Evolutionary conservation across 1,140 invertebrate species (phyloP).

Genomic region (Drosophila grimshawi): DNA sequence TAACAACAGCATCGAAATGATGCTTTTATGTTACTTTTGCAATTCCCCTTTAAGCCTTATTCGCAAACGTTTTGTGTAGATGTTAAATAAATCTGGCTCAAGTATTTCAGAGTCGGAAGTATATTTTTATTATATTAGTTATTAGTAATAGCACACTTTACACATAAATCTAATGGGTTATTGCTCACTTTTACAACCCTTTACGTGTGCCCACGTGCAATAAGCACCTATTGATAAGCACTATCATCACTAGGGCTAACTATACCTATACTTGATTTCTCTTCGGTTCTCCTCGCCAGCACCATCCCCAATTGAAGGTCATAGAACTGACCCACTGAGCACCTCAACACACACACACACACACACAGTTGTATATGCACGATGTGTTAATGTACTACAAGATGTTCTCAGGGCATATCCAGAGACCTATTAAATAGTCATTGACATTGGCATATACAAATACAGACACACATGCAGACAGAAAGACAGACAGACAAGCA

Average conservation of each 20-base stretch:
- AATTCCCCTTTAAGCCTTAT: too few relatives aligned
- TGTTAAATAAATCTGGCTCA: too few relatives aligned
- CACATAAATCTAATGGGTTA: too few relatives aligned
- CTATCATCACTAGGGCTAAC: conserved; percentile 1
- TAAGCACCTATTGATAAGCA: conserved; percentile 3
- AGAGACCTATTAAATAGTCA: conserved; percentile 24
- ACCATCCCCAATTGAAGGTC: conserved; percentile 25
- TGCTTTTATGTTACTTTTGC: too few relatives aligned
- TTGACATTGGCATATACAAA: conserved; percentile 41
- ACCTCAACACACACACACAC: conserved; percentile 6
- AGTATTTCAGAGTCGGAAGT: too few relatives aligned
- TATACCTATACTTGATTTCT: background rate
- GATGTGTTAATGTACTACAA: background rate
- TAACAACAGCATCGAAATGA: too few relatives aligned
- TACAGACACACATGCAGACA: conserved; percentile 4
- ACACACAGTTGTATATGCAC: background rate
- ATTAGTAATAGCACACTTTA: too few relatives aligned
- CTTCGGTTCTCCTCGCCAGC: conserved; percentile 25
- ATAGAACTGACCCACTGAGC: conserved; percentile 44
- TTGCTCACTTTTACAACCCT: too few relatives aligned
- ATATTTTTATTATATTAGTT: too few relatives aligned
- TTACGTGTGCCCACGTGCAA: too few relatives aligned
- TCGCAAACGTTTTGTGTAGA: too few relatives aligned
- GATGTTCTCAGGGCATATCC: conserved; percentile 28
- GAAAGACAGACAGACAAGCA: background rate